Conservation (phyloP, 2,888 invertebrate species). For the Brachylomia viminalis region DNA sequence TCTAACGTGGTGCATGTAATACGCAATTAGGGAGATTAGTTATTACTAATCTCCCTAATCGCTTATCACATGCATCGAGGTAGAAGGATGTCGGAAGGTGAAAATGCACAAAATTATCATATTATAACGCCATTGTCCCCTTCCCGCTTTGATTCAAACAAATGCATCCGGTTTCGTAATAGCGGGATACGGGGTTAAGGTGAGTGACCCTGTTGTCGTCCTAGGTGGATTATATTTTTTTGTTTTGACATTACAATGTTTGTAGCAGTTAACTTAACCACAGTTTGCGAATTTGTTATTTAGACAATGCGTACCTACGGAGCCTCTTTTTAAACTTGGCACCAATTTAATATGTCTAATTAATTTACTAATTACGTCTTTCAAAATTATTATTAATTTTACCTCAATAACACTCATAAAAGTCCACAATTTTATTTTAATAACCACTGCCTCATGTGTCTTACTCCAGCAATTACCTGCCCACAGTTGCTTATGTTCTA, state of each 20-base stretch:
- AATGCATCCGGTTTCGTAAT: constrained; percentile 73
- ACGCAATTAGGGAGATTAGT: too few relatives aligned
- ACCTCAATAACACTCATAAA: neutral
- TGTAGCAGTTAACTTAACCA: too few relatives aligned
- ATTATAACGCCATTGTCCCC: constrained; percentile 70
- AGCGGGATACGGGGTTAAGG: constrained; percentile 59
- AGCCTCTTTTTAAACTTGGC: neutral
- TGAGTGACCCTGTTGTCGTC: constrained; percentile 38
- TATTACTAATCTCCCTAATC: neutral
- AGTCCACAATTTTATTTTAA: neutral
- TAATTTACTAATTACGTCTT: neutral
- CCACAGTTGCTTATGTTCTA: too few relatives aligned
- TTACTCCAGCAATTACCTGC: neutral
- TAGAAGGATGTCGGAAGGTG: constrained; percentile 72
- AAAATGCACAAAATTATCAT: constrained; percentile 81
- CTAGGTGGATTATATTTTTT: neutral
- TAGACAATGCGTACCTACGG: neutral
- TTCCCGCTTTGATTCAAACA: constrained; percentile 66
- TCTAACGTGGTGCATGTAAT: too few relatives aligned
- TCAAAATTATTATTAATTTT: neutral
- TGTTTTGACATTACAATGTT: neutral
- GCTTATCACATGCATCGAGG: constrained; percentile 34
- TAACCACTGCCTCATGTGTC: neutral
- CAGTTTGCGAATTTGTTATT: neutral
- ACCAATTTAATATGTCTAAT: too few relatives aligned